phyloP scores from a whole-genome alignment of 2,888 invertebrate species.

The Meiosimyza decipiens region DNA sequence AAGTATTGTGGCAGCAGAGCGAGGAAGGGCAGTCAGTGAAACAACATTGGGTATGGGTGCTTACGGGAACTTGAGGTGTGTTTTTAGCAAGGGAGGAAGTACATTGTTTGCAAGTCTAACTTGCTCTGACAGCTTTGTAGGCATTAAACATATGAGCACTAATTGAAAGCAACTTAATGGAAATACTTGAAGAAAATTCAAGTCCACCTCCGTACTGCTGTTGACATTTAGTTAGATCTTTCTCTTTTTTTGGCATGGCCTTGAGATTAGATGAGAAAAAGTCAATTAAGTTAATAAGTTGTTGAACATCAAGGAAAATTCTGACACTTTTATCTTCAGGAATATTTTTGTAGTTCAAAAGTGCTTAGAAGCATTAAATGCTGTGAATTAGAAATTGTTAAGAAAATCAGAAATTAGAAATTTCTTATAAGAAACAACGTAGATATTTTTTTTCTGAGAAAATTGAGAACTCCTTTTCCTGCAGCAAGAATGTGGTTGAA shows the following conservation, averaged over 20 bases:
- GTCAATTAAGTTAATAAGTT: constrained; percentile 4
- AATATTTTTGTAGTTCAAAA: too few relatives aligned
- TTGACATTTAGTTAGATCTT: neutral
- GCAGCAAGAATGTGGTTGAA: too few relatives aligned
- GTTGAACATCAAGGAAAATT: neutral
- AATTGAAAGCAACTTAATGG: constrained; percentile 16
- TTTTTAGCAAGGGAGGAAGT: too few relatives aligned
- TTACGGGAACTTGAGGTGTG: neutral
- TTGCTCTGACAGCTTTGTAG: too few relatives aligned
- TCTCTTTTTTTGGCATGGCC: neutral
- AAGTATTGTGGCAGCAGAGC: neutral
- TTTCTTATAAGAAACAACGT: too few relatives aligned
- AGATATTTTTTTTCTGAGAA: too few relatives aligned
- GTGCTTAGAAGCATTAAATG: too few relatives aligned
- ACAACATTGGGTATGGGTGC: too few relatives aligned
- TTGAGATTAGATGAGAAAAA: neutral
- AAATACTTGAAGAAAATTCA: constrained; percentile 3
- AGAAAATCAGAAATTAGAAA: too few relatives aligned
- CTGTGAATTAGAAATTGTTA: too few relatives aligned
- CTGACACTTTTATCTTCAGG: too few relatives aligned
- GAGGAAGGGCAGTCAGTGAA: neutral
- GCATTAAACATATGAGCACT: neutral
- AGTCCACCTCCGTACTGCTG: neutral
- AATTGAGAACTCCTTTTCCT: too few relatives aligned
- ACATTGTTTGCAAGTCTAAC: neutral